phyloP scores from a whole-genome alignment of 2,113 vertebrate species.

The Limanda limanda region DNA sequence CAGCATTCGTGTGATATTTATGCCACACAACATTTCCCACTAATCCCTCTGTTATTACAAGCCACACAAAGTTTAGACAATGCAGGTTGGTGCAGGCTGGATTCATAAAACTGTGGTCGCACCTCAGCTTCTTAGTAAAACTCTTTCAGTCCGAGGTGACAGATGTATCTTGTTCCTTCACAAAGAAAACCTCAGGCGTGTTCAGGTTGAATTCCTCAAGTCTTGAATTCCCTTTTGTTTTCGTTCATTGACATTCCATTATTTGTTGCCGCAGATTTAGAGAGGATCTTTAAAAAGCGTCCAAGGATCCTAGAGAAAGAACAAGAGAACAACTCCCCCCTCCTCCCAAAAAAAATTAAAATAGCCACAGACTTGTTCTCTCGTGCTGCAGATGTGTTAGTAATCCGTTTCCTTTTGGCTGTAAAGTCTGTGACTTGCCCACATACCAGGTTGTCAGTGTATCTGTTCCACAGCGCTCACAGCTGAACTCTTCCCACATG shows the following conservation, averaged over 20 bases:
- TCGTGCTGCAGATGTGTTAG: neutral
- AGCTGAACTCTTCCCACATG: conserved; percentile 21
- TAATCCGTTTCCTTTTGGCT: conserved; percentile 29
- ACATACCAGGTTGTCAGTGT: conserved; percentile 37
- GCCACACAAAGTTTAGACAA: conserved; percentile 26
- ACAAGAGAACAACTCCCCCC: neutral
- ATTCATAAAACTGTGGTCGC: conserved; percentile 16
- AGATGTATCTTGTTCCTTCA: conserved; percentile 4
- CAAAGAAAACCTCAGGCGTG: conserved; percentile 15
- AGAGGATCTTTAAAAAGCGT: neutral
- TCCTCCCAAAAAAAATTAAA: neutral
- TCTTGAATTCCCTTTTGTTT: neutral
- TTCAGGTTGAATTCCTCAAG: conserved; percentile 21
- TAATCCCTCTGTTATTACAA: conserved; percentile 19
- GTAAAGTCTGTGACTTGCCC: conserved; percentile 23
- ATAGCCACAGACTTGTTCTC: neutral
- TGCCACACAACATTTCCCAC: neutral
- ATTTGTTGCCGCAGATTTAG: too few relatives aligned
- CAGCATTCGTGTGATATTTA: neutral
- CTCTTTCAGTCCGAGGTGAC: conserved; percentile 14
- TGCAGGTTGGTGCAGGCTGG: conserved; percentile 32
- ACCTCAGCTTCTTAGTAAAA: neutral
- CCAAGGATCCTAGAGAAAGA: neutral
- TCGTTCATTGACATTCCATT: too few relatives aligned
- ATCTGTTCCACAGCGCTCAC: conserved; percentile 3